Base-by-base conservation (phyloP, 2,797 vertebrate species). In the Mormyrus proboscirostris region DNA sequence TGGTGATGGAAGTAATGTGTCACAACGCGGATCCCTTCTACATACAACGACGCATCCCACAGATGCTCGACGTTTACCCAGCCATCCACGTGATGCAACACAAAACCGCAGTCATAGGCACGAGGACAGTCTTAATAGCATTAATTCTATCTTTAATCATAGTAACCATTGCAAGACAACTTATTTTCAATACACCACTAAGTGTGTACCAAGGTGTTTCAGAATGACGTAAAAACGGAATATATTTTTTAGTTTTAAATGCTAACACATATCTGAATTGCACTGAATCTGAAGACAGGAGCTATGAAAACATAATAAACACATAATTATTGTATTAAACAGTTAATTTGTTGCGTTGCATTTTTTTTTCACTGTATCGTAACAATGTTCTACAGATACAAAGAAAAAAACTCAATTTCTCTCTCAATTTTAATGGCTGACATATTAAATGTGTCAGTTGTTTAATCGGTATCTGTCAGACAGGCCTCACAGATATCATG, bases 381-480 rank as follows among this genome's bases (percentile, higher is more conserved):
- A 51, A 51, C 82, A 84, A 12, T 49, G 44, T 84, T 29, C 47
- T 14, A 50, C 82, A 84, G 82, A 44, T 84, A 47, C 9, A 49
- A 29, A 79, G 5, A 22, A 50, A 84, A 47, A 84, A 47, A 50
- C 8, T 49, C 29, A 83, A 83, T 44, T 83, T 82, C 44, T 47
- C 38, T 82, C 16, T 47, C 44, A 82, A 41, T 82, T 47, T 82
- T 49, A 83, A 83, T 83, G 79, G 44, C 4, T 84, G 82, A 49
- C 82, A 51, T 84, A 12, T 84, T 14, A 51, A 84, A 25, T 12
- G 44, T 49, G 82, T 14, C 22, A 84, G 44, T 84, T 49, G 47
- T 49, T 49, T 84, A 84, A 84, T 84, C 44, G 10, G 82, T 84
- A 84, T 84, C 82, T 51, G 47, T 50, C 82, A 84, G 82, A 49